These are phyloP conservation scores for Lemur catta DNA, from an alignment of 2,797 vertebrate species.

Conservation along the genomic window DNA sequence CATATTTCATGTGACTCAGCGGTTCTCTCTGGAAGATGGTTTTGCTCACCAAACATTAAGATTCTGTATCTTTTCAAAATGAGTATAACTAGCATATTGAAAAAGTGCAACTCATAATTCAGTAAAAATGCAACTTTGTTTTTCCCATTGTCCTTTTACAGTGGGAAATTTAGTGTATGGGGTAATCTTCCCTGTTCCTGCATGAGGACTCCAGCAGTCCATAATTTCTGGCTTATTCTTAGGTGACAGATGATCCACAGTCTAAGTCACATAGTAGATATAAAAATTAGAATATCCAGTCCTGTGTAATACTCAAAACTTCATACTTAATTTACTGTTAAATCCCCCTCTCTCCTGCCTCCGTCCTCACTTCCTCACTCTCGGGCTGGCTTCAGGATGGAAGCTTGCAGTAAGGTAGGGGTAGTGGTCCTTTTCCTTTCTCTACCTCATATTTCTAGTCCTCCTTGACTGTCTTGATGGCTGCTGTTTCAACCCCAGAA, in stretches of 20 bases:
- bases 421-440: neutral
- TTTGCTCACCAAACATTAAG: neutral
- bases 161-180: neutral
- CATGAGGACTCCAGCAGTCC: neutral
- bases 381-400: neutral
- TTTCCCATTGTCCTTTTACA: neutral
- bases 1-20: neutral
- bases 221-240: neutral
- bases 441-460: neutral
- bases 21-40: neutral
- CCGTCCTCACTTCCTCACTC: neutral
- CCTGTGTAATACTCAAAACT: neutral
- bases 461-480: neutral
- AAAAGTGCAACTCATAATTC: neutral
- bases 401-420: neutral
- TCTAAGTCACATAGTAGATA: neutral
- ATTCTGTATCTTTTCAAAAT: conserved; percentile 26
- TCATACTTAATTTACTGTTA: neutral
- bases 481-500: neutral
- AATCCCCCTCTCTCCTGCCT: neutral
- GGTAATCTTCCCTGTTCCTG: neutral
- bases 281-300: neutral
- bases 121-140: neutral
- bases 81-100: neutral
- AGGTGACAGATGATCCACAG: neutral